These are phyloP conservation scores for Baccha elongata DNA, from an alignment of 2,888 invertebrate species.

Conservation along the genomic window DNA sequence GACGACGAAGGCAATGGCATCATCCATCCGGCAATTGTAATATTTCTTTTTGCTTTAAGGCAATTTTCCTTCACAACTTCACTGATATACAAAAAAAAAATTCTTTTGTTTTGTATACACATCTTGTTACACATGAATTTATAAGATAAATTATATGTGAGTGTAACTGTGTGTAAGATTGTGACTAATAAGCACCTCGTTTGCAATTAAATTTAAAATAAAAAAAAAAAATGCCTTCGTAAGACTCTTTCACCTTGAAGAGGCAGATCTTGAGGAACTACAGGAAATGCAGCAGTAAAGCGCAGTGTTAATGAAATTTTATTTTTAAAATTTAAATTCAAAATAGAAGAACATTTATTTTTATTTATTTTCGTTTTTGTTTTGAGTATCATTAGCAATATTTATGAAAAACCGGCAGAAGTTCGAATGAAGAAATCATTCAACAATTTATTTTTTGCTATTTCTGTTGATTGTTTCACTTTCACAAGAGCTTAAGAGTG, in stretches of 20 bases:
- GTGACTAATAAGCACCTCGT: constrained; percentile 72
- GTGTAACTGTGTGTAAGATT: constrained; percentile 34
- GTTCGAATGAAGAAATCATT: constrained; percentile 23
- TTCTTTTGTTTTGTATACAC: constrained; percentile 43
- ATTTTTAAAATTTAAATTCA: constrained; percentile 39
- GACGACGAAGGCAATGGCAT: constrained; percentile 20
- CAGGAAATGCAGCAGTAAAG: constrained; percentile 45
- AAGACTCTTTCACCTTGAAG: constrained; percentile 50
- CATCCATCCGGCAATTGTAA: constrained; percentile 53
- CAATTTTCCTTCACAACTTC: constrained; percentile 21
- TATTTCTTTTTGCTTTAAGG: constrained; percentile 19
- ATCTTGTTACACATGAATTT: constrained; percentile 36
- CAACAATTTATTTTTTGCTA: constrained; percentile 36
- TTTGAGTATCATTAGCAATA: no score
- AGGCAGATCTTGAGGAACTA: constrained; percentile 21
- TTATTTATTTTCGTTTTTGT: neutral
- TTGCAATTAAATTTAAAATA: constrained; percentile 55
- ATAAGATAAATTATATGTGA: constrained; percentile 20
- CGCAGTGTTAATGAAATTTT: constrained; percentile 51
- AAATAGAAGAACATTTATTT: constrained; percentile 26
- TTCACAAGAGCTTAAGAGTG: neutral
- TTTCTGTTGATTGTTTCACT: constrained; percentile 68
- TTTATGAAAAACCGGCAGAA: constrained; percentile 9
- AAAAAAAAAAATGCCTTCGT: constrained; percentile 1
- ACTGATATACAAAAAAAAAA: constrained; percentile 1